These are phyloP conservation scores for Kryphioiulus occultus DNA, from an alignment of 2,888 invertebrate genomes.

Conservation along the genomic window DNA sequence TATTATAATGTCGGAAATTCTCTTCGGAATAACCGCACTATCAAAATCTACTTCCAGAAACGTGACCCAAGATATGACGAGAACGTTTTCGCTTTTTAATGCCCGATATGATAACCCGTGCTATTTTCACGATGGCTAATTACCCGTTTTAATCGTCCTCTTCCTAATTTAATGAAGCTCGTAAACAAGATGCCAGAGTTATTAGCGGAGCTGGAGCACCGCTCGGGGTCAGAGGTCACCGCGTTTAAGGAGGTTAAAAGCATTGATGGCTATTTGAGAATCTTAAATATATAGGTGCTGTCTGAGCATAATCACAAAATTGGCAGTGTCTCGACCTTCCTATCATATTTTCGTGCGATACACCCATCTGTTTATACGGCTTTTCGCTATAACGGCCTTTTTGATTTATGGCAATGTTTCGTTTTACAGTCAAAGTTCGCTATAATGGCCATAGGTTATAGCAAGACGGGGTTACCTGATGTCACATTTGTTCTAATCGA, in stretches of 20 bases:
- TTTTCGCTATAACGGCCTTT: too few relatives aligned
- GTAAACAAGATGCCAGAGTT: conserved; percentile 13
- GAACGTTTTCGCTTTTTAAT: conserved; percentile 11
- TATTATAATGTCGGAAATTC: neutral
- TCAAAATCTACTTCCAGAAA: neutral
- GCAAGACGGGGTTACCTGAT: too few relatives aligned
- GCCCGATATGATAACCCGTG: neutral
- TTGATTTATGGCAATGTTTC: too few relatives aligned
- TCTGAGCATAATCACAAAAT: neutral
- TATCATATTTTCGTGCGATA: neutral
- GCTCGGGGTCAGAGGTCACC: neutral
- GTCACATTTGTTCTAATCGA: too few relatives aligned
- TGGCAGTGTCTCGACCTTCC: neutral
- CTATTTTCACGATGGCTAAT: neutral
- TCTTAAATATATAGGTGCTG: conserved; percentile 25
- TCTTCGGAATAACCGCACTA: neutral
- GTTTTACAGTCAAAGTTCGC: too few relatives aligned
- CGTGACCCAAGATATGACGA: neutral
- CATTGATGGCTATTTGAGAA: conserved; percentile 20
- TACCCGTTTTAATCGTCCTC: conserved; percentile 17
- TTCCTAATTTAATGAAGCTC: conserved; percentile 29
- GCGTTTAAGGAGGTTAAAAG: conserved; percentile 35
- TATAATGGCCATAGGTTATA: too few relatives aligned
- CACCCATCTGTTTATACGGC: too few relatives aligned
- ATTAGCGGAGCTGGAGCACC: neutral